Base-by-base conservation (phyloP, 2,888 invertebrate genomes). In the Heliothis peltigera region DNA sequence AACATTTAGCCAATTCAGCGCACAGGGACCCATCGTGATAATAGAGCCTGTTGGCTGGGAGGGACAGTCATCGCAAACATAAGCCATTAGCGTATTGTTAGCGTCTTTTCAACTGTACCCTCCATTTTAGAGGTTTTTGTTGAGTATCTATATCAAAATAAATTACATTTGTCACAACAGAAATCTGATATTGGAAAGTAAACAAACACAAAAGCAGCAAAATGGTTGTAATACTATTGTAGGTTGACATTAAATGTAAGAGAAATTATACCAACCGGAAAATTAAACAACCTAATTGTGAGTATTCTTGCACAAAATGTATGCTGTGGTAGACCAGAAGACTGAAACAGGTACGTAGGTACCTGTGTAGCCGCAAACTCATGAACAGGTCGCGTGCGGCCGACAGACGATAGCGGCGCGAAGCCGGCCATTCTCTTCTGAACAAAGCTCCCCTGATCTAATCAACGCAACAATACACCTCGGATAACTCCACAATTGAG, bases 1-100 rank as follows among this genome's bases (percentile, higher is more conserved):
- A 93, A 92, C 92, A 93, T 94, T 94, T 92, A 92, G 92, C 91
- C 92, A 93, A 93, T 94, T 93, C 93, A 94, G 91, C 91, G 91
- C 90, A 90, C 92, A 89, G 88, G 87, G 88, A 84, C 86, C 87
- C 85, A 82, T 86, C 86, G 87, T 87, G 89, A 93, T 94, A 93
- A 94, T 92, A 91, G 90, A 90, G 90, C 90, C 90, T 90, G 92
- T 91, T 90, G 91, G 89, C 90, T 87, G 89, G 87, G 87, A 89
- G 88, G 92, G 92, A 90, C 92, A 90, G 89, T 91, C 90, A 91
- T 91, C 89, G 89, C 91, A 93, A 94, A 93, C 92, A 93, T 90
- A 91, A 92, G 90, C 92, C 93, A 93, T 93, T 93, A 93, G 89
- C 90, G 92, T 92, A 93, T 93, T 93, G 92, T 93, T 88, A 89